Evolutionary conservation across 1,140 invertebrate species (phyloP).

Genomic region (Whitmania pigra): DNA sequence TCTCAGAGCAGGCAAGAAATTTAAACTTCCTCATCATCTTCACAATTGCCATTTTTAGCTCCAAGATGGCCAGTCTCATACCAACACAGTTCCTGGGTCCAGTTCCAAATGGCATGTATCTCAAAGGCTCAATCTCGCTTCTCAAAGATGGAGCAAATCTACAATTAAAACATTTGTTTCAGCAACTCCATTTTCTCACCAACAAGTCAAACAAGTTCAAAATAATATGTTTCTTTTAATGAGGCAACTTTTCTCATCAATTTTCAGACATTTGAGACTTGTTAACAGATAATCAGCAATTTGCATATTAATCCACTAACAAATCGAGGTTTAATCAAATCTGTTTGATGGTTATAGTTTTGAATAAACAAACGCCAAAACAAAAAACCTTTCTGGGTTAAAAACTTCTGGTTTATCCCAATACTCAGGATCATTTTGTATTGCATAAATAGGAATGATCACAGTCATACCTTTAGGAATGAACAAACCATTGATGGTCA

Average conservation of each 20-base stretch:
- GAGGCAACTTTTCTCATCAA: too few species aligned
- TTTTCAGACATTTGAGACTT: too few species aligned
- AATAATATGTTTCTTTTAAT: too few species aligned
- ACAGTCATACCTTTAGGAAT: slow-evolving; percentile 47
- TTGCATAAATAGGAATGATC: slow-evolving; percentile 48
- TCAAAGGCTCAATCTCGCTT: slow-evolving; percentile 33
- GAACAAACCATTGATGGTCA: slow-evolving; percentile 31
- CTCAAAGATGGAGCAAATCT: background rate
- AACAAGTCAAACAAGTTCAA: too few species aligned
- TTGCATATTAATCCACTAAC: too few species aligned
- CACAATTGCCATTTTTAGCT: slow-evolving; percentile 52
- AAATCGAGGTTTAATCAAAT: too few species aligned
- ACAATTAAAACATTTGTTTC: background rate
- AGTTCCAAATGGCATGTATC: slow-evolving; percentile 49
- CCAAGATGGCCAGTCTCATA: slow-evolving; percentile 49
- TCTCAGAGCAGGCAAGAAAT: slow-evolving; percentile 24
- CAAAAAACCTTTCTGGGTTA: slow-evolving; percentile 37
- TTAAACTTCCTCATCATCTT: slow-evolving; percentile 32
- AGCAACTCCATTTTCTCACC: too few species aligned
- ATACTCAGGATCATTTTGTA: slow-evolving; percentile 50
- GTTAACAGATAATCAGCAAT: too few species aligned
- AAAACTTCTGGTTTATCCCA: slow-evolving; percentile 44
- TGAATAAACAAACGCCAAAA: too few species aligned
- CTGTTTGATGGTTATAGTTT: too few species aligned
- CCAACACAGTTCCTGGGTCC: slow-evolving; percentile 53